Evolutionary conservation across 2,113 vertebrate genomes (phyloP).

Genomic region (Equus quagga): DNA sequence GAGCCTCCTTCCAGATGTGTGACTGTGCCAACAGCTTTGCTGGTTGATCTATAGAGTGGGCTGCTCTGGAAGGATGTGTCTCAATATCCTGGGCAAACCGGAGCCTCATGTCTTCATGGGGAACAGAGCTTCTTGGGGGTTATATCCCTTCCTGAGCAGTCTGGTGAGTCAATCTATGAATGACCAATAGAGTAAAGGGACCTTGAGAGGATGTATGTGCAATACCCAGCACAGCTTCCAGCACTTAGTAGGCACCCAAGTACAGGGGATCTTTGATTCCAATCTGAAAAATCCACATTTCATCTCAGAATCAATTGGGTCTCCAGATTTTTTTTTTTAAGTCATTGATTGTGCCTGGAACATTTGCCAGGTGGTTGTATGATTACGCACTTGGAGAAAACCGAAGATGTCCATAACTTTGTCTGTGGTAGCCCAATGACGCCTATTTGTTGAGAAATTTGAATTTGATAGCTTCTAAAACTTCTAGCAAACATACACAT

Average conservation of each 20-base stretch:
- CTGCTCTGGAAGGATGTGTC: neutral
- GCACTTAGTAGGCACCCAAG: neutral
- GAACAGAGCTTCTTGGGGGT: neutral
- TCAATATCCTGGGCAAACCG: neutral
- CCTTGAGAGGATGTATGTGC: neutral
- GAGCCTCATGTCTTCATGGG: neutral
- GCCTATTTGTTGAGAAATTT: conserved; percentile 41
- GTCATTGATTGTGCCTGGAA: neutral
- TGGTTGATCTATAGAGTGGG: neutral
- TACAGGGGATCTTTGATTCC: neutral
- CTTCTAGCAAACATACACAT: conserved; percentile 50
- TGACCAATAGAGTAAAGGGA: neutral
- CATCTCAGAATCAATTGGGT: neutral
- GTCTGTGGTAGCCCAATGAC: neutral
- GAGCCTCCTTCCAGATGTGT: neutral
- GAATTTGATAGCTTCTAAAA: conserved; percentile 47
- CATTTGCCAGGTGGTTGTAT: neutral
- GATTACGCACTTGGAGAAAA: neutral
- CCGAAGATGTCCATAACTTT: neutral
- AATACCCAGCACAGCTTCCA: neutral
- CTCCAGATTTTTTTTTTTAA: neutral
- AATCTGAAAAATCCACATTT: neutral
- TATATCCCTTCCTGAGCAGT: neutral
- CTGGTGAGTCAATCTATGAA: neutral
- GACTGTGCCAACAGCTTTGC: neutral